Conservation (phyloP, 2,797 vertebrate species). For the Syndactyla subalaris region DNA sequence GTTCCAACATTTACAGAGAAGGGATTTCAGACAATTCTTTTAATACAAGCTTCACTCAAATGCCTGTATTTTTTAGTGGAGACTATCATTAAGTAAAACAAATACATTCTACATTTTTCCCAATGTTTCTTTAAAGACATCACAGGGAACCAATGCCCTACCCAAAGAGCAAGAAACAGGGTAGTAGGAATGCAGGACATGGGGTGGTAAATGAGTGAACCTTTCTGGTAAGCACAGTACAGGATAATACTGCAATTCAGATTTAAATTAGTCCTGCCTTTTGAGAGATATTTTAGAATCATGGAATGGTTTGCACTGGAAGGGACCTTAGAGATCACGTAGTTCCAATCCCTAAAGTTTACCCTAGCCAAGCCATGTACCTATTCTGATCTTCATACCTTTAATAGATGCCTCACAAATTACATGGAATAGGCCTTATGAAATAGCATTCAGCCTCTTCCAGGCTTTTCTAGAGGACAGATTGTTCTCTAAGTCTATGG, state of each 20-base stretch:
- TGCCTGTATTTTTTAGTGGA: fast-evolving
- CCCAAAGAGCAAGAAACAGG: not conserved
- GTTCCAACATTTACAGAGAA: not conserved
- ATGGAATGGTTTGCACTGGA: not conserved
- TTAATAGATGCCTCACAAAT: not conserved
- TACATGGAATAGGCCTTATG: not conserved
- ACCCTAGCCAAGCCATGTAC: not conserved
- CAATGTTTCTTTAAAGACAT: not conserved
- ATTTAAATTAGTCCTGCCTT: not conserved
- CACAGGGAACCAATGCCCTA: not conserved
- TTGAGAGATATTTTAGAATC: not conserved
- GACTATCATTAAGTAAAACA: not conserved
- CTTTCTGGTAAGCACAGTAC: not conserved
- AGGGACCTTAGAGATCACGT: not conserved
- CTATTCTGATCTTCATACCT: not conserved
- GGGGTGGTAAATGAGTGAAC: not conserved
- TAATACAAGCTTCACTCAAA: not conserved
- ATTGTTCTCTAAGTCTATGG: constrained; percentile 54
- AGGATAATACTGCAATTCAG: not conserved
- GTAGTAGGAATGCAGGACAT: not conserved
- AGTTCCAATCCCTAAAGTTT: not conserved
- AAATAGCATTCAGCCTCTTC: constrained; percentile 12
- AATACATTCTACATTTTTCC: not conserved
- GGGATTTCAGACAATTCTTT: not conserved
- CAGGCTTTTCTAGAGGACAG: constrained; percentile 35